Evolutionary conservation across 2,113 vertebrate genomes (phyloP), one percentile per base, ranked within the genome.

Genomic region (Zeus faber): DNA sequence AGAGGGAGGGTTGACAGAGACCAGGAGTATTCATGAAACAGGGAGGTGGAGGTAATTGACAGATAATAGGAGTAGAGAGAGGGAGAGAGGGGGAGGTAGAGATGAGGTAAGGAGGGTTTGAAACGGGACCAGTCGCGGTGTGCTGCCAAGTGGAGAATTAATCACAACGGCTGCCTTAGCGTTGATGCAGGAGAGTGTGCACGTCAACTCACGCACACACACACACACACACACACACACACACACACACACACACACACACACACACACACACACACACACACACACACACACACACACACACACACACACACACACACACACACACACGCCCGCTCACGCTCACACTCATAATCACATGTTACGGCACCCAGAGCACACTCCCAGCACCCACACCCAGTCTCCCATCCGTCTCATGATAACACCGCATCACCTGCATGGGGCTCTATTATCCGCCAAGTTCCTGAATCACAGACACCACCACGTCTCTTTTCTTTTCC

Each of bases 331-430:
- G 23, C 58, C 67, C 65, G 51, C 52, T 37, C 17, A 44, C 68
- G 74, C 70, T 77, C 67, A 66, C 58, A 67, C 61, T 65, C 58
- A 27, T 63, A 65, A 62, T 57, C 40, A 33, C 27, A 4, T 2
- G 17, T 58, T 56, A 66, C 67, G n/a, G n/a, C n/a, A n/a, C n/a
- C n/a, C n/a, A n/a, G n/a, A n/a, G n/a, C n/a, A n/a, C n/a, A n/a
- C n/a, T n/a, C n/a, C n/a, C 70, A 80, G 67, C 55, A 60, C 48
- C 62, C 43, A 61, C 62, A 66, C 58, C 57, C 9, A 18, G 25
- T 51, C 67, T 76, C 49, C 72, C 65, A 45, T 49, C 37, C 27
- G 20, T 27, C 49, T 41, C 14, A 51, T 24, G 25, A 58, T 65
- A 27, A 47, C 5, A 57, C 48, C 22, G 2, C 33, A 47, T 69